A percentile compares a stretch with the other conserved stretches of the same genome.
Evolutionary conservation across 2,797 vertebrate species (phyloP).

Genomic region (Artibeus lituratus): DNA sequence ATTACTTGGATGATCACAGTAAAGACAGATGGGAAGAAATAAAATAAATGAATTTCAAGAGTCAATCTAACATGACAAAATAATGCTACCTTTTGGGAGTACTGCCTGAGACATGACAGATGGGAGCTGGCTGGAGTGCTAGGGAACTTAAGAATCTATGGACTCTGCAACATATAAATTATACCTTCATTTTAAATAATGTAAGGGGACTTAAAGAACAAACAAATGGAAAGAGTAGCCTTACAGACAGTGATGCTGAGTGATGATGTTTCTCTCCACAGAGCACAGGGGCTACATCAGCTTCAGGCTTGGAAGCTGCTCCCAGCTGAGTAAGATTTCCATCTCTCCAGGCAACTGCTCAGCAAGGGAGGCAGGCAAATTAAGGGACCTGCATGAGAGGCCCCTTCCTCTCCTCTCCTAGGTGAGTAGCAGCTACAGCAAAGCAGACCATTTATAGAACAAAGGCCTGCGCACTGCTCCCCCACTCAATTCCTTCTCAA

Average conservation of each 20-base stretch:
- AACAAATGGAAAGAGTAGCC: not conserved
- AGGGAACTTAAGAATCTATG: not conserved
- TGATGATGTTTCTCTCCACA: not conserved
- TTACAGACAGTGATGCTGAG: not conserved
- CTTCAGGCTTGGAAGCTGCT: constrained; percentile 9
- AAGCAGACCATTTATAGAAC: constrained; percentile 41
- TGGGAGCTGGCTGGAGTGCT: not conserved
- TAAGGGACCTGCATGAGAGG: not conserved
- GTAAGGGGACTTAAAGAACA: not conserved
- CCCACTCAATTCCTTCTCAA: constrained; percentile 47
- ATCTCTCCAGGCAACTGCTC: not conserved
- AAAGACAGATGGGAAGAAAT: constrained; percentile 24
- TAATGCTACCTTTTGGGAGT: not conserved
- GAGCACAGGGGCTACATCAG: not conserved
- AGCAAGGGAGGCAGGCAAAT: not conserved
- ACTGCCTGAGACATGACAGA: not conserved
- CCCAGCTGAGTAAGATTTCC: not conserved
- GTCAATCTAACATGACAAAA: not conserved
- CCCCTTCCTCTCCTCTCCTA: not conserved
- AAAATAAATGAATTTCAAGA: constrained; percentile 22
- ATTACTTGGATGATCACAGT: not conserved
- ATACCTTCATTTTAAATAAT: not conserved
- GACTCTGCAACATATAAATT: not conserved
- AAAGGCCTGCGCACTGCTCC: constrained; percentile 6
- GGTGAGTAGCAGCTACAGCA: not conserved